A percentile compares a stretch with the other conserved stretches of the same genome.
These are phyloP conservation scores for Tupaia tana DNA, from an alignment of 2,113 vertebrate species.

Conservation along the genomic window DNA sequence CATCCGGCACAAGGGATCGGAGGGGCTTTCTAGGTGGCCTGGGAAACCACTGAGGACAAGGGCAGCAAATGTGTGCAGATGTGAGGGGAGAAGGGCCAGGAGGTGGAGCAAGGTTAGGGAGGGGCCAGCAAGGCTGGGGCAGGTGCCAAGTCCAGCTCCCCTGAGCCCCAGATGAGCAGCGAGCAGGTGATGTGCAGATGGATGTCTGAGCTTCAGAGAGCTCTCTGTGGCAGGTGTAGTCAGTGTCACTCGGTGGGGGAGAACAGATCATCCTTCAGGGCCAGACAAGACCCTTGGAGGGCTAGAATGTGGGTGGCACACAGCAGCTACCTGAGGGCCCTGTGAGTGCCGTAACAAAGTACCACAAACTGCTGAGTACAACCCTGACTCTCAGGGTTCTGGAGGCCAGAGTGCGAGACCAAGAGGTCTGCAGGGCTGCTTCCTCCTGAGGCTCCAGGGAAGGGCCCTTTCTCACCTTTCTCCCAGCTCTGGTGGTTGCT, in stretches of 20 bases:
- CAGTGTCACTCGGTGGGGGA: neutral
- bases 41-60: too few relatives aligned
- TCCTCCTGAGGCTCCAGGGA: neutral
- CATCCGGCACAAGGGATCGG: accelerated
- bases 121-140: neutral
- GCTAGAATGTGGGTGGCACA: neutral
- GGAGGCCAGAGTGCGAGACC: too few relatives aligned
- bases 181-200: neutral
- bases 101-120: neutral
- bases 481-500: neutral
- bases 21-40: neutral
- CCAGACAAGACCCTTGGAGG: neutral
- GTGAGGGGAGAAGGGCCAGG: too few relatives aligned
- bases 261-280: neutral
- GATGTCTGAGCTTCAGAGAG: neutral
- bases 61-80: too few relatives aligned
- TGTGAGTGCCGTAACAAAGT: neutral
- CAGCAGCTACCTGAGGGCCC: neutral
- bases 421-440: neutral
- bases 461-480: neutral
- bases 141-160: neutral
- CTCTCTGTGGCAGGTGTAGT: neutral
- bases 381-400: too few relatives aligned
- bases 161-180: neutral
- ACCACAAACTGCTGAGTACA: too few relatives aligned